Evolutionary conservation across 37 sponge, comb jelly and placozoan species (phyloP).

Genomic region (Beroe forskalii): DNA sequence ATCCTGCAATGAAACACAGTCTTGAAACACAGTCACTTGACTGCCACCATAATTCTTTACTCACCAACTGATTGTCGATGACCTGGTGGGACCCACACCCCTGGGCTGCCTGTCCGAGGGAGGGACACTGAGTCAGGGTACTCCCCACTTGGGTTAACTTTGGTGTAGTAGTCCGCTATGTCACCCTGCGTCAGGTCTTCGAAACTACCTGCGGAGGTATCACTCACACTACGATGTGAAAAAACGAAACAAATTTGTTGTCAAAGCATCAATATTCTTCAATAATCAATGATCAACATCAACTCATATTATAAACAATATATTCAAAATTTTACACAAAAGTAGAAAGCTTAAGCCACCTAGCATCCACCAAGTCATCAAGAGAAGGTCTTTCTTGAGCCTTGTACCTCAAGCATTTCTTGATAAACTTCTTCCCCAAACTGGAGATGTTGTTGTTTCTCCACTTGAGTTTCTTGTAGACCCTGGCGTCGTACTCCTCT

Average conservation of each 20-base stretch:
- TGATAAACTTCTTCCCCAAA: conserved; percentile 20
- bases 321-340: background rate
- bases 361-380: background rate
- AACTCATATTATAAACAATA: too few relatives aligned
- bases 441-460: conserved; percentile 12
- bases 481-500: background rate
- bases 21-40: too few relatives aligned
- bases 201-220: conserved; percentile 23
- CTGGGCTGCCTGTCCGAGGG: background rate
- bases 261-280: too few relatives aligned
- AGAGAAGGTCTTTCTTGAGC: background rate
- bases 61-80: background rate
- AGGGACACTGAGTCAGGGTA: background rate
- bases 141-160: conserved; percentile 12
- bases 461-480: conserved; percentile 3
- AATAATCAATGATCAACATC: background rate
- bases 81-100: conserved; percentile 33
- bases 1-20: too few relatives aligned
- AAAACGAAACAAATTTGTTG: too few relatives aligned
- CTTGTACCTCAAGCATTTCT: conserved; percentile 1
- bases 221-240: too few relatives aligned
- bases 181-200: conserved; percentile 53
- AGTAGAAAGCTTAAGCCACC: background rate
- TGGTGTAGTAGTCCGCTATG: conserved; percentile 49
- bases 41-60: too few relatives aligned